phyloP scores from a whole-genome alignment of 2,888 invertebrate species.

The Sinhomidia bicolor region DNA sequence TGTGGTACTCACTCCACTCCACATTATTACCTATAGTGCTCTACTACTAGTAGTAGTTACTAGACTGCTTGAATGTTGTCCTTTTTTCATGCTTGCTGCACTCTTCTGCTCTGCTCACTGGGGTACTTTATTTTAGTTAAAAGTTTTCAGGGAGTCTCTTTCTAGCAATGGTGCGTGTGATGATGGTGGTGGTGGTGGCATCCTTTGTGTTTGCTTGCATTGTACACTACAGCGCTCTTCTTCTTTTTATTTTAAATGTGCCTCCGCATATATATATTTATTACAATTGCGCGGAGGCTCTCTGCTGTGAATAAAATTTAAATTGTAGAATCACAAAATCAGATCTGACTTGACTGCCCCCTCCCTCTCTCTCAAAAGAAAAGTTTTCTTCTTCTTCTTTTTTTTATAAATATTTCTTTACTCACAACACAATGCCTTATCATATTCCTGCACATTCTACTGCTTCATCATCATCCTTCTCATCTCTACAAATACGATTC shows the following conservation, averaged over 20 bases:
- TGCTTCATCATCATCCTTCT: no score
- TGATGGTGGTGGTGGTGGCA: slow-evolving; percentile 25
- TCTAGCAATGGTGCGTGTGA: neutral
- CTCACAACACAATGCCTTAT: no score
- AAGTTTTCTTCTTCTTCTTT: neutral
- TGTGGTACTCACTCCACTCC: no score
- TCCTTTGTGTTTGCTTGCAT: slow-evolving; percentile 31
- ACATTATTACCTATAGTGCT: no score
- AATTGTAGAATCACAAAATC: slow-evolving; percentile 57
- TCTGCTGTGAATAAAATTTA: slow-evolving; percentile 56
- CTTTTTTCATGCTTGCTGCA: no score
- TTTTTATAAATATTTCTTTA: neutral
- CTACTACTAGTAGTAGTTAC: no score
- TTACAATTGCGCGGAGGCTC: slow-evolving; percentile 4
- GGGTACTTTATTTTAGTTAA: slow-evolving; percentile 59
- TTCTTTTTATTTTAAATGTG: slow-evolving; percentile 24
- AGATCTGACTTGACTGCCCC: slow-evolving; percentile 37
- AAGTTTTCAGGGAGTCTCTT: slow-evolving; percentile 35
- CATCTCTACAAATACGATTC: neutral
- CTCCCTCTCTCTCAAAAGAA: slow-evolving; percentile 38
- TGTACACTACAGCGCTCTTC: neutral
- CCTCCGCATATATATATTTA: slow-evolving; percentile 13
- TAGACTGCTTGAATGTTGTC: no score
- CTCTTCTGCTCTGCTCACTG: slow-evolving; percentile 29
- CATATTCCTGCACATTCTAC: no score